phyloP scores from a whole-genome alignment of 2,888 invertebrate species.

The Cinara cedri region DNA sequence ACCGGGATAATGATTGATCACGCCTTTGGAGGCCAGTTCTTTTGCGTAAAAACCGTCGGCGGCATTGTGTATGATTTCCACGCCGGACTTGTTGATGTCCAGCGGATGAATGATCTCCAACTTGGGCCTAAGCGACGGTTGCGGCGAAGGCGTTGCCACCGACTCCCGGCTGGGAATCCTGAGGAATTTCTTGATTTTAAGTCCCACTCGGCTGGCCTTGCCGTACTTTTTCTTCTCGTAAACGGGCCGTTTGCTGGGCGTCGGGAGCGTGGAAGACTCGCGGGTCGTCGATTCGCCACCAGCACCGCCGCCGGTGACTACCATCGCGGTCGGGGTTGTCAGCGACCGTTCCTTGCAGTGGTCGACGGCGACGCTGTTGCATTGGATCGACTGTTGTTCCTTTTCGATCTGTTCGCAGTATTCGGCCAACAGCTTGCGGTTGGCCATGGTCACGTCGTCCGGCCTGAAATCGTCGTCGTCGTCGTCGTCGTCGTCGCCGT shows the following conservation, averaged over 20 bases:
- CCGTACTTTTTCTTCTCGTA: constrained; percentile 57
- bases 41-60: neutral
- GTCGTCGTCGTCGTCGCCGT: constrained; percentile 40
- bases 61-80: constrained; percentile 73
- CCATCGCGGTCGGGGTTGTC: too few relatives aligned
- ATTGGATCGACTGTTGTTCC: constrained; percentile 25
- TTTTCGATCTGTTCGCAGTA: constrained; percentile 53
- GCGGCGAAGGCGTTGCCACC: constrained; percentile 62
- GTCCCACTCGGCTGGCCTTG: constrained; percentile 67
- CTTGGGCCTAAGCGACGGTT: constrained; percentile 73
- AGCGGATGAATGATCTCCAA: constrained; percentile 87
- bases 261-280: constrained; percentile 46
- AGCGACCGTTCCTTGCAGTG: neutral
- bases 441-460: constrained; percentile 13
- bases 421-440: constrained; percentile 47
- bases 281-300: constrained; percentile 1
- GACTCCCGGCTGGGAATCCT: constrained; percentile 70
- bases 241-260: constrained; percentile 43
- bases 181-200: constrained; percentile 82
- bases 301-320: neutral
- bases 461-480: constrained; percentile 36
- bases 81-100: constrained; percentile 80
- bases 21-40: neutral
- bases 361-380: neutral
- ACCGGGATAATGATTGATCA: constrained; percentile 8